Evolutionary conservation across 2,113 vertebrate species (phyloP).

Genomic region (Perognathus longimembris): DNA sequence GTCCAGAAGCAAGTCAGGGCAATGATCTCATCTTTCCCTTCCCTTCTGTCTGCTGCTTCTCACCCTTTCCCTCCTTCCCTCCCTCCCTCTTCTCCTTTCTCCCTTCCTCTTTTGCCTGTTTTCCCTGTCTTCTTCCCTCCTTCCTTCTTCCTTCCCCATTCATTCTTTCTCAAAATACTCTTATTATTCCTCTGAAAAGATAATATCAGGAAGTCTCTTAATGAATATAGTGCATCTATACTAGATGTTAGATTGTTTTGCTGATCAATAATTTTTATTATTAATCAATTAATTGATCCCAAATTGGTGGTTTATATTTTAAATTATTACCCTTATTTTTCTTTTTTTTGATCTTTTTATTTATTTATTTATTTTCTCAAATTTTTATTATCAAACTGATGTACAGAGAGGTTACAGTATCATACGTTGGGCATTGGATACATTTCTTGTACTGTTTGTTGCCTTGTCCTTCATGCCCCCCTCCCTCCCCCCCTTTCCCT

Average conservation of each 20-base stretch:
- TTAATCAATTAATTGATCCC: neutral
- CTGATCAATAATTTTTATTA: neutral
- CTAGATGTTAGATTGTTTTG: neutral
- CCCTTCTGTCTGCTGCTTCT: rapidly evolving
- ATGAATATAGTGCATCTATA: neutral
- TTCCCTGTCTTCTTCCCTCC: too few species aligned
- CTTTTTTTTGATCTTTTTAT: too few species aligned
- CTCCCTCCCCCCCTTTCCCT: too few species aligned
- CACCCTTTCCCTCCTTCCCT: too few species aligned
- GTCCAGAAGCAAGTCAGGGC: neutral
- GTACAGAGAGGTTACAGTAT: too few species aligned
- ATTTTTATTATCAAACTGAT: too few species aligned
- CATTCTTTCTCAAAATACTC: neutral
- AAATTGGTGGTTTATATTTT: constrained; percentile 11
- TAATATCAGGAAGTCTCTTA: neutral
- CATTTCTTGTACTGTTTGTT: too few species aligned
- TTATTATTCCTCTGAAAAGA: constrained; percentile 17
- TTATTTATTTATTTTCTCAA: too few species aligned
- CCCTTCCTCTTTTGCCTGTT: neutral
- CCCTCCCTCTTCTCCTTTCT: neutral
- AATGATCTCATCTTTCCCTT: neutral
- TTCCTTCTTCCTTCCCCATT: neutral
- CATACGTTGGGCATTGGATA: too few species aligned
- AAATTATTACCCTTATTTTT: constrained; percentile 17
- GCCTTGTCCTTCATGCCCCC: too few species aligned